Base-by-base conservation (phyloP, 2,113 vertebrate species). In the Poeciliopsis retropinna region DNA sequence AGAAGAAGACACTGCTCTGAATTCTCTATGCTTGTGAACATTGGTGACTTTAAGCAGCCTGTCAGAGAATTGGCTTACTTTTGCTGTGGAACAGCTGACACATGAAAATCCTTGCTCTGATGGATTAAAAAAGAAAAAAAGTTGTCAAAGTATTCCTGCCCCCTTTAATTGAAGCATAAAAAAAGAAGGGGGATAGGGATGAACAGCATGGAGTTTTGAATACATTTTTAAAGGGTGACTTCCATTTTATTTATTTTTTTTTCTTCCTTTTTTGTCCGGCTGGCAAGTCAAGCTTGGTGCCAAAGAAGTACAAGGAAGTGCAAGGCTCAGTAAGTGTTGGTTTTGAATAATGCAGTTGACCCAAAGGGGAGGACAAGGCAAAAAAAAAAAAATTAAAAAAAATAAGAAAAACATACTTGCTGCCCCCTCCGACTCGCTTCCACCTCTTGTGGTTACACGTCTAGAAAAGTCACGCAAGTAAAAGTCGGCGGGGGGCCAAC, bases 301-400 rank as follows among this genome's bases (percentile, higher is more conserved):
- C 88, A 89, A 88, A 91, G 86, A 92, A 86, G 82, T 91, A 91
- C 88, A 93, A 82, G 83, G 82, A 92, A 85, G 89, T 86, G 86
- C 85, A 83, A 82, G 89, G 83, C 90, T 93, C 91, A 92, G 90
- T 94, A 91, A 94, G 92, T 92, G 90, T 93, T 89, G 87, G 75
- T 90, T 76, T 73, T 95, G 88, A 93, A 94, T 94, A 91, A 94
- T 94, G 90, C 84, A 94, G 81, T 32, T 73, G 75, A 88, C 87
- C 86, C 72, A 78, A 79, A 84, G 80, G 84, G 44, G 63, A 67
- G 60, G 72, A 70, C 73, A 51, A 73, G 28, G 12, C 62, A 70
- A 57, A 63, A 17, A 0, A 19, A 7, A 63, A 64, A 70, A 57
- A 62, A 14, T n/a, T n/a, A n/a, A n/a, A n/a, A n/a, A n/a, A n/a